A percentile compares a stretch with the other conserved stretches of the same genome.
phyloP scores from a whole-genome alignment of 2,113 vertebrate species.

The Atractosteus spatula region DNA sequence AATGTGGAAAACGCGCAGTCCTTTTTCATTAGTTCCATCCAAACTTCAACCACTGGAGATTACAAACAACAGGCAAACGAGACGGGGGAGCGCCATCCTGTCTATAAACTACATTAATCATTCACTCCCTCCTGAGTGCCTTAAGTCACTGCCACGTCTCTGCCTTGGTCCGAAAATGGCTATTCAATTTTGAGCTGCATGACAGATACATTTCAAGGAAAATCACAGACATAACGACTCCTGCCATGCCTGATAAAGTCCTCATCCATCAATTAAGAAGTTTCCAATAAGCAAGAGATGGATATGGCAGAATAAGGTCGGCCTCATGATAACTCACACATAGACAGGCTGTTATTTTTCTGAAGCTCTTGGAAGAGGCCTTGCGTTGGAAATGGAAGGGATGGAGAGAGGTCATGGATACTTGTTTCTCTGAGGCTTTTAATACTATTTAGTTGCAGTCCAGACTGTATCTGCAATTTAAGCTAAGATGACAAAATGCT shows the following conservation, averaged over 20 bases:
- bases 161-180: slow-evolving; percentile 62
- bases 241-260: slow-evolving; percentile 83
- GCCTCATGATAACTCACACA: slow-evolving; percentile 42
- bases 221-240: slow-evolving; percentile 81
- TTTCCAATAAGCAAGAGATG: slow-evolving; percentile 68
- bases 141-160: slow-evolving; percentile 65
- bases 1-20: slow-evolving; percentile 73
- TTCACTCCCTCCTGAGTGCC: slow-evolving; percentile 67
- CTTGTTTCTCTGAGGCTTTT: not conserved
- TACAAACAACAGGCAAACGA: slow-evolving; percentile 68
- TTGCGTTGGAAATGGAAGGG: not conserved
- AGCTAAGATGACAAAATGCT: too few relatives aligned
- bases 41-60: slow-evolving; percentile 72
- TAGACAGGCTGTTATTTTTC: slow-evolving; percentile 21
- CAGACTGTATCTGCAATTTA: too few relatives aligned
- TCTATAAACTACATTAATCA: slow-evolving; percentile 84
- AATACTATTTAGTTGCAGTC: not conserved
- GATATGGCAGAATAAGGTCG: slow-evolving; percentile 67
- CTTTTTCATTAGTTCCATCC: slow-evolving; percentile 82
- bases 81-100: slow-evolving; percentile 60
- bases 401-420: not conserved
- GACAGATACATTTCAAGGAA: slow-evolving; percentile 83
- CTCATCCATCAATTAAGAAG: slow-evolving; percentile 87
- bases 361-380: not conserved
- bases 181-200: slow-evolving; percentile 73